Percentiles rank a stretch among this genome's conserved stretches.
phyloP scores from a whole-genome alignment of 2,113 vertebrate genomes.

The Morone chrysops region DNA sequence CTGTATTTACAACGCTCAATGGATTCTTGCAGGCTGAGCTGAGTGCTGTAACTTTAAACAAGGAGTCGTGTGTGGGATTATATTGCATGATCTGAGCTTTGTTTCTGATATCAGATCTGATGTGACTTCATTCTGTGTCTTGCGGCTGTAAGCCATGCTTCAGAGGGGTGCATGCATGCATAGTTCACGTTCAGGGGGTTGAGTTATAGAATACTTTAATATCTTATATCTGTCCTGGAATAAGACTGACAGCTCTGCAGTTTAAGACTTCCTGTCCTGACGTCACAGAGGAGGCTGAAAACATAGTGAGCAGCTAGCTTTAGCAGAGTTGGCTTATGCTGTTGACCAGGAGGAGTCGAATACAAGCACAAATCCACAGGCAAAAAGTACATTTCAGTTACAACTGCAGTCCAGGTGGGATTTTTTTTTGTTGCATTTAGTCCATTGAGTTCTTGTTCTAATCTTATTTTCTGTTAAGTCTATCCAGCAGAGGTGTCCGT shows the following conservation, averaged over 20 bases:
- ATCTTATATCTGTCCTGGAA: slow-evolving; percentile 25
- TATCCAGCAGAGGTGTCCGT: slow-evolving; percentile 38
- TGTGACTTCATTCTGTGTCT: slow-evolving; percentile 35
- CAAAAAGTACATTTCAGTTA: slow-evolving; percentile 19
- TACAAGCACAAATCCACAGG: slow-evolving; percentile 28
- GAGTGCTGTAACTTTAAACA: slow-evolving; percentile 33
- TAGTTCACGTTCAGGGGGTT: slow-evolving; percentile 48
- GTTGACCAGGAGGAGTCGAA: neutral
- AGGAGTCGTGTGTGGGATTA: neutral
- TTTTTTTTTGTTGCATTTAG: slow-evolving; percentile 20
- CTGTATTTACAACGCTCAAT: slow-evolving; percentile 84
- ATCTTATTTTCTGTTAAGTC: slow-evolving; percentile 37
- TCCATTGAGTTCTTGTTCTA: slow-evolving; percentile 26
- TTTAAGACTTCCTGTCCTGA: slow-evolving; percentile 13
- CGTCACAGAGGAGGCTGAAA: slow-evolving; percentile 21
- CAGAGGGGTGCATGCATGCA: slow-evolving; percentile 68
- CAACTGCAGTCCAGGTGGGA: slow-evolving; percentile 32
- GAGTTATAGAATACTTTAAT: slow-evolving; percentile 33
- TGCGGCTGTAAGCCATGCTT: slow-evolving; percentile 59
- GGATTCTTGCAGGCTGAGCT: slow-evolving; percentile 44
- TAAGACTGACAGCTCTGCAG: slow-evolving; percentile 10
- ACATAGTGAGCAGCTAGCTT: neutral
- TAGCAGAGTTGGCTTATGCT: neutral
- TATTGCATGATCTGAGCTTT: slow-evolving; percentile 27
- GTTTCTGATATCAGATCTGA: slow-evolving; percentile 27